Conservation (phyloP, 2,797 vertebrate species). For the Spinibarbus caldwelli region DNA sequence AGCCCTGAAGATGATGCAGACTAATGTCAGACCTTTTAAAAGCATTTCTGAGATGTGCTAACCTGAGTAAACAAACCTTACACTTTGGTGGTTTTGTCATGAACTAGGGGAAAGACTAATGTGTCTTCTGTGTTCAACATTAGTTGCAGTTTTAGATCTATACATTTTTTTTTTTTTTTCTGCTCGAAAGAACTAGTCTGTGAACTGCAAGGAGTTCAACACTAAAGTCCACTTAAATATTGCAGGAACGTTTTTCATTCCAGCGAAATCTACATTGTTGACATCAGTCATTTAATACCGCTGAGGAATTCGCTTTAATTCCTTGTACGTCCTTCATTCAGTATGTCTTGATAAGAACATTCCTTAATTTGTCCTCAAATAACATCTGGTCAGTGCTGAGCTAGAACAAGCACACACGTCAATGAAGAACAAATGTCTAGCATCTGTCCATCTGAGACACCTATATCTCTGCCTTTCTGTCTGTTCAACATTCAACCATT, state of each 20-base stretch:
- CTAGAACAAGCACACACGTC: not conserved
- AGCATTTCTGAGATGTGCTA: conserved; percentile 19
- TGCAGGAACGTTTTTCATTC: conserved; percentile 28
- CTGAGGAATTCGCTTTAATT: conserved; percentile 2
- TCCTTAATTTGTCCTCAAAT: conserved; percentile 15
- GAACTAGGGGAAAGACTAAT: not conserved
- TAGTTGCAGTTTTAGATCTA: not conserved
- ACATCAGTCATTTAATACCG: not conserved
- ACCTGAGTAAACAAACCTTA: conserved; percentile 43
- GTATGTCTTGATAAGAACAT: conserved; percentile 43
- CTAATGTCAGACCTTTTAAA: not conserved
- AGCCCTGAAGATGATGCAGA: conserved; percentile 3
- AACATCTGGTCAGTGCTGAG: conserved; percentile 29
- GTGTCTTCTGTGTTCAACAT: not conserved
- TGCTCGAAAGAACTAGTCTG: not conserved
- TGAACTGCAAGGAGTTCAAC: not conserved
- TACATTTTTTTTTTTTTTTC: not conserved
- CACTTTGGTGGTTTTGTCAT: conserved; percentile 16
- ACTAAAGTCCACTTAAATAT: conserved; percentile 3
- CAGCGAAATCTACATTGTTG: not conserved
- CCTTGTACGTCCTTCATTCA: conserved; percentile 27
- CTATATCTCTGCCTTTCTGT: not conserved
- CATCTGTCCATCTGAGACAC: not conserved
- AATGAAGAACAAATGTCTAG: not conserved
- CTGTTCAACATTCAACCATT: conserved; percentile 14